These are phyloP conservation scores for Palythoa grandiflora DNA, from an alignment of 92 coral and sea anemone genomes.

Conservation along the genomic window DNA sequence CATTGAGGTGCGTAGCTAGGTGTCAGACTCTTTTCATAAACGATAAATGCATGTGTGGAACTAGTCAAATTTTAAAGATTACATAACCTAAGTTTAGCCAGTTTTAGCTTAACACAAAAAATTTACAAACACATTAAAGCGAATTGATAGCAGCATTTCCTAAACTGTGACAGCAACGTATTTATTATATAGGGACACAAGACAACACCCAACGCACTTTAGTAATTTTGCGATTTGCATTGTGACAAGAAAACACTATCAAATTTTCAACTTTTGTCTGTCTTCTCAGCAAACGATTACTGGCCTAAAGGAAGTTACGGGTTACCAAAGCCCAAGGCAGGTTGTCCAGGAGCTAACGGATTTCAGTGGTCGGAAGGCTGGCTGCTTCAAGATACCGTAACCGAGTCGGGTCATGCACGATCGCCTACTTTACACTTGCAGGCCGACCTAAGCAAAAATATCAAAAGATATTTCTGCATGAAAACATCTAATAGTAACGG, in stretches of 20 bases:
- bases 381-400: conserved; percentile 72
- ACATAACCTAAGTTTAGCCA: too few species aligned
- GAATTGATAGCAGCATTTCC: too few species aligned
- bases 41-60: too few species aligned
- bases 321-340: conserved; percentile 71
- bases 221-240: too few species aligned
- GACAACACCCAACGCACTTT: too few species aligned
- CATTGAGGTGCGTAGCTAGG: too few species aligned
- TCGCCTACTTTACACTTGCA: conserved; percentile 61
- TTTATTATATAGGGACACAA: too few species aligned
- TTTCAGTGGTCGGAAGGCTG: conserved; percentile 71
- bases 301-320: conserved; percentile 88
- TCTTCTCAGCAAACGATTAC: conserved; percentile 9
- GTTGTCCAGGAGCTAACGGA: conserved; percentile 75
- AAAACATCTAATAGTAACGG: conserved; percentile 37
- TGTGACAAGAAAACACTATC: not conserved
- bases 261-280: not conserved
- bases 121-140: too few species aligned
- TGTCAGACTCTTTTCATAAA: too few species aligned
- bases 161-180: too few species aligned
- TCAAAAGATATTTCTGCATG: conserved; percentile 79
- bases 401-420: conserved; percentile 47
- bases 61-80: too few species aligned
- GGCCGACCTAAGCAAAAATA: conserved; percentile 20
- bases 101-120: too few species aligned